Base-by-base conservation (phyloP, 1,140 invertebrate genomes). In the Drosophila carrolli region DNA sequence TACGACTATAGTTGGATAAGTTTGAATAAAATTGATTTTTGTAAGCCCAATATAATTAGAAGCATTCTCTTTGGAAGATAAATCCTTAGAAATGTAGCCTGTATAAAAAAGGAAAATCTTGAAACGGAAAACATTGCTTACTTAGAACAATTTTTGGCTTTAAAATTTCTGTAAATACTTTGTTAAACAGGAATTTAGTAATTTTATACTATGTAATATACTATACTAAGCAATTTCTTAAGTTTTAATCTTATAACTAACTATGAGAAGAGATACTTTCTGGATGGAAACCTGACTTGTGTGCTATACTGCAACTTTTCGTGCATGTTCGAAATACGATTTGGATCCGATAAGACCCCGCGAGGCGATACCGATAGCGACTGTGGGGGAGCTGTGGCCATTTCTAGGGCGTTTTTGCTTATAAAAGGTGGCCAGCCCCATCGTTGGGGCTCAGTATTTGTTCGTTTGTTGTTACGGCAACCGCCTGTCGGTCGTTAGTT, bases 351-450 rank as follows among this genome's bases (percentile, higher is more conserved):
- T 71, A 71, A 71, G 67, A 51, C 8, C 9, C 9, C 9, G 32
- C 19, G 7, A 1, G n/a, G 38, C 67, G 67, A 71, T 71, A 68
- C 60, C 78, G 74, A 72, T 65, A 63, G 32, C 53, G 37, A 16
- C 32, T 58, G 58, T 50, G 9, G 50, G 47, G 11, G 29, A 35
- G 40, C 37, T 35, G 40, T 35, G 51, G 51, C 41, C 47, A 67
- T 75, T 78, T 65, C 54, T 78, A 59, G 59, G 10, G 13, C 29
- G 37, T 62, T 86, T 71, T 41, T 38, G 63, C 71, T 76, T 86
- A 88, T 88, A 86, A 79, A 86, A 89, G 63, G 76, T 83, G 54
- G 83, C 27, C 83, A 86, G 75, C 67, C 19, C 83, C 53, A 1
- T 5, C 38, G 32, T 41, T 55, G 51, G 70, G 46, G 61, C 71